These are phyloP conservation scores for Drosophila eohydei DNA, from an alignment of 2,888 invertebrate species.

Conservation along the genomic window DNA sequence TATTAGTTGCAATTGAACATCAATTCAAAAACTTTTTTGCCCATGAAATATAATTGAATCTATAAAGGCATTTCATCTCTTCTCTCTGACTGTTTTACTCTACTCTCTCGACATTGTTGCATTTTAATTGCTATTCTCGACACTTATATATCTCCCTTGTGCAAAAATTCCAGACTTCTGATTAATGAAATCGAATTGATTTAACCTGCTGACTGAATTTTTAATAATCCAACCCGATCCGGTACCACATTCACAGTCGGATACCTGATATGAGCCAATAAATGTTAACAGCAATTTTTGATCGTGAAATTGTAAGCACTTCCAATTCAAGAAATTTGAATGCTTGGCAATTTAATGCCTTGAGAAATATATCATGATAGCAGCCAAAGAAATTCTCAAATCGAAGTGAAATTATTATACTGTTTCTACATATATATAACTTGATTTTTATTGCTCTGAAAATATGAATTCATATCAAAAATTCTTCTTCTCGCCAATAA, in stretches of 20 bases:
- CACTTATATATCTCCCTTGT: background rate
- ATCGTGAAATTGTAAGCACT: background rate
- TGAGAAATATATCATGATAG: background rate
- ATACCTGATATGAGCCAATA: background rate
- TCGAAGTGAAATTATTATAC: background rate
- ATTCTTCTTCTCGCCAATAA: background rate
- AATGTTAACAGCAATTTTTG: conserved; percentile 5
- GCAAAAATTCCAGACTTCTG: background rate
- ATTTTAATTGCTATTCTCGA: too few relatives aligned
- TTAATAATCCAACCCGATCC: background rate
- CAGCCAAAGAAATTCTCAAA: background rate
- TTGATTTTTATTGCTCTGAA: background rate
- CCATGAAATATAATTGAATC: background rate
- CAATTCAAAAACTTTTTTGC: background rate
- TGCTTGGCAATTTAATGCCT: background rate
- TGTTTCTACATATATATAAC: background rate
- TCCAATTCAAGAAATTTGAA: background rate
- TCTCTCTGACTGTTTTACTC: too few relatives aligned
- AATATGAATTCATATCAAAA: background rate
- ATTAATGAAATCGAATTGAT: background rate
- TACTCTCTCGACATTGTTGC: too few relatives aligned
- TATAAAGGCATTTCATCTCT: background rate
- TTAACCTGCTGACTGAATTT: background rate
- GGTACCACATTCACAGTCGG: background rate
- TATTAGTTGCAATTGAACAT: background rate